phyloP scores from a whole-genome alignment of 2,888 invertebrate species.

The Dichetophora obliterata region DNA sequence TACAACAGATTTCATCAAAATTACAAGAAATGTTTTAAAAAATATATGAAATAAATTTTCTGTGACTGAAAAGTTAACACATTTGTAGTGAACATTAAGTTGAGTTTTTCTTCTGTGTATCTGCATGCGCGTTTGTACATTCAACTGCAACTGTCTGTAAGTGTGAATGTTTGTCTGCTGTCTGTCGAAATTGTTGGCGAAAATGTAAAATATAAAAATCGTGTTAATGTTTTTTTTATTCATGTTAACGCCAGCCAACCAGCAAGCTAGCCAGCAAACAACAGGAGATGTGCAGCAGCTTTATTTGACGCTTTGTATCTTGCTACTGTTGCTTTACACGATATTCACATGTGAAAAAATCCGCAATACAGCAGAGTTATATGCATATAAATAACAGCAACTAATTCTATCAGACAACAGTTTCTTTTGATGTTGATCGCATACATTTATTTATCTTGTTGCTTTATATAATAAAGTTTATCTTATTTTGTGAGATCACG shows the following conservation, averaged over 20 bases:
- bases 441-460: not conserved
- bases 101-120: too few relatives aligned
- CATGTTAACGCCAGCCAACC: not conserved
- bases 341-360: not conserved
- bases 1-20: too few relatives aligned
- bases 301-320: not conserved
- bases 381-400: not conserved
- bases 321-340: constrained; percentile 1
- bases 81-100: too few relatives aligned
- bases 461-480: not conserved
- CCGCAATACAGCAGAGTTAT: not conserved
- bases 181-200: not conserved
- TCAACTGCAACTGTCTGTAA: not conserved
- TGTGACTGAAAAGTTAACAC: too few relatives aligned
- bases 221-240: constrained; percentile 50
- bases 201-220: constrained; percentile 49
- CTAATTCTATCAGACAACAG: constrained; percentile 40
- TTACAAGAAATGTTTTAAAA: too few relatives aligned
- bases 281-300: not conserved
- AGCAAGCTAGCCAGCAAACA: too few relatives aligned
- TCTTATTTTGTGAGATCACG: not conserved
- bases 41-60: too few relatives aligned
- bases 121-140: not conserved
- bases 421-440: constrained; percentile 33
- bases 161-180: constrained; percentile 45